Percentiles rank a stretch among this genome's conserved stretches.
phyloP scores from a whole-genome alignment of 2,797 vertebrate species.

The Centropyge bicolor region DNA sequence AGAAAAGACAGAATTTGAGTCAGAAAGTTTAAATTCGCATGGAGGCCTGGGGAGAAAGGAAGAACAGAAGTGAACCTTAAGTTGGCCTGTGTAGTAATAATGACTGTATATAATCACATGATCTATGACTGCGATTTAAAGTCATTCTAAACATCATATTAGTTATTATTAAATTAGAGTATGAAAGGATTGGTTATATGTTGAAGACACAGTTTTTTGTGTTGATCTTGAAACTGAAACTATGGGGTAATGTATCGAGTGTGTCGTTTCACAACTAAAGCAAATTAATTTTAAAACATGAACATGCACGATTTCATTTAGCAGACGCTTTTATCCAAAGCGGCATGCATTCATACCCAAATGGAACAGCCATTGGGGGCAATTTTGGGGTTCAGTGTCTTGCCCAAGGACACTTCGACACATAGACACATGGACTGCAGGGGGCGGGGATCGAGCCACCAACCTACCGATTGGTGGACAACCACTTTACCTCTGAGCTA shows the following conservation, averaged over 20 bases:
- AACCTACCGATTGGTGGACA: too few relatives aligned
- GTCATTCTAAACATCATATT: not conserved
- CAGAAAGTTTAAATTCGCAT: constrained; percentile 29
- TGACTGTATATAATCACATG: not conserved
- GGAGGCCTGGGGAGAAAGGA: constrained; percentile 13
- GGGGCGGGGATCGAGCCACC: too few relatives aligned
- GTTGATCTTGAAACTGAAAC: not conserved
- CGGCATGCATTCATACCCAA: too few relatives aligned
- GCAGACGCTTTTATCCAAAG: too few relatives aligned
- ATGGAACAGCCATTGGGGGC: too few relatives aligned
- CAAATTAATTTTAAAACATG: not conserved
- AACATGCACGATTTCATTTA: too few relatives aligned
- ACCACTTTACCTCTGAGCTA: too few relatives aligned
- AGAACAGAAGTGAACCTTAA: constrained; percentile 5
- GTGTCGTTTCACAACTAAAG: not conserved
- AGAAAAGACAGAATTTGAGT: constrained; percentile 13
- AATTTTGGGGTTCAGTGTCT: too few relatives aligned
- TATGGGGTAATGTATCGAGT: not conserved
- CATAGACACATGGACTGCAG: too few relatives aligned
- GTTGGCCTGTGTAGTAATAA: not conserved
- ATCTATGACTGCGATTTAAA: constrained; percentile 9
- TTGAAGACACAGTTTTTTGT: not conserved
- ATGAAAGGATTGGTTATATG: not conserved
- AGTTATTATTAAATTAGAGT: too few relatives aligned
- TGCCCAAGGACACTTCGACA: too few relatives aligned